phyloP scores from a whole-genome alignment of 2,797 vertebrate species.

The Microtus californicus region DNA sequence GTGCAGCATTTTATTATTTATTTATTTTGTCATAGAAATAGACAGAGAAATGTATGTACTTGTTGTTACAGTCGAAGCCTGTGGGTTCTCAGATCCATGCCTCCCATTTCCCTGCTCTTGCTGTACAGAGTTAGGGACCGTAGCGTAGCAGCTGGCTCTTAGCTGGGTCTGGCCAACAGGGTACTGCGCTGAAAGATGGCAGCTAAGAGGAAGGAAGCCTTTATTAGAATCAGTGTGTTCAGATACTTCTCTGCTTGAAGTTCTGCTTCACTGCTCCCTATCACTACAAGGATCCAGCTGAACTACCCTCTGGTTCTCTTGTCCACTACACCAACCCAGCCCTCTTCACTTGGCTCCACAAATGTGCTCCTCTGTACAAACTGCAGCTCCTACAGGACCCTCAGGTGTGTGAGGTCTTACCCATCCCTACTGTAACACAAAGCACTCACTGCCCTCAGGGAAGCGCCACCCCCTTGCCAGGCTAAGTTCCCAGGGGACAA shows the following conservation, averaged over 20 bases:
- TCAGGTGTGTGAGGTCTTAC: neutral
- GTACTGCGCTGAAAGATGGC: neutral
- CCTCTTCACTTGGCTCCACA: neutral
- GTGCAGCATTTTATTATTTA: neutral
- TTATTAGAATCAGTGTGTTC: neutral
- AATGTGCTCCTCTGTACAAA: neutral
- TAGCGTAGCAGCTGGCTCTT: neutral
- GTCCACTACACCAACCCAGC: neutral
- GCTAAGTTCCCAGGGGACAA: neutral
- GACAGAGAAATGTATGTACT: neutral
- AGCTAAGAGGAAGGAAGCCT: neutral
- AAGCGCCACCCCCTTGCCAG: neutral
- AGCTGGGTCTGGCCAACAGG: neutral
- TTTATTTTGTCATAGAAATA: neutral
- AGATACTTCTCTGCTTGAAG: neutral
- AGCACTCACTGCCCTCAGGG: neutral
- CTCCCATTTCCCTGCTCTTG: accelerated
- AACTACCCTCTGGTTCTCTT: neutral
- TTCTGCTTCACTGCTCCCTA: neutral
- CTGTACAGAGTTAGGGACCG: neutral
- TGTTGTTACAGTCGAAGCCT: neutral
- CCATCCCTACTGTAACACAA: neutral
- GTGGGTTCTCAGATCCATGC: accelerated
- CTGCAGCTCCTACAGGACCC: neutral
- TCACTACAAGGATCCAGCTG: neutral